A percentile compares a stretch with the other conserved stretches of the same genome.
These are phyloP conservation scores for Hemiprocne comata DNA, from an alignment of 2,113 vertebrate genomes.

Conservation along the genomic window DNA sequence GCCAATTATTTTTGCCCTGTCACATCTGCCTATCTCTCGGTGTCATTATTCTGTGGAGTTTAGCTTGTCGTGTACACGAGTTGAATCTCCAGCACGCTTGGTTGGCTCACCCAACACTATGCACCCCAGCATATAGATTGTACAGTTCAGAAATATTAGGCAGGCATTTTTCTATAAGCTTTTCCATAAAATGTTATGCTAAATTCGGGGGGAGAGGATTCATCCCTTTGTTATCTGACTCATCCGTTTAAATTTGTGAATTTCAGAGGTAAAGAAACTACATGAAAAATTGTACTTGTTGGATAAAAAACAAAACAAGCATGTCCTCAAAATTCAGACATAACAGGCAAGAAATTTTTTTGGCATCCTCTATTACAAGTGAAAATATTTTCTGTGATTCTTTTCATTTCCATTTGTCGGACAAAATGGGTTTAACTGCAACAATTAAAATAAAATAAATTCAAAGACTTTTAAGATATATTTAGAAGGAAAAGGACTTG, in stretches of 20 bases:
- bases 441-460: background rate
- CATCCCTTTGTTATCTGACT: background rate
- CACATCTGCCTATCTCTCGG: background rate
- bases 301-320: background rate
- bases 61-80: background rate
- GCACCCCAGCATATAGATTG: background rate
- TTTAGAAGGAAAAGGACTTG: background rate
- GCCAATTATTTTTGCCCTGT: constrained; percentile 5
- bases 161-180: background rate
- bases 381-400: background rate
- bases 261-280: background rate
- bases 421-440: background rate
- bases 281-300: background rate
- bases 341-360: background rate
- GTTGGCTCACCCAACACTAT: background rate
- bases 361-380: background rate
- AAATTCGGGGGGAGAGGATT: background rate
- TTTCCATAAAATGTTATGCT: background rate
- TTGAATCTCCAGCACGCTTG: background rate
- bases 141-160: background rate
- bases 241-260: background rate
- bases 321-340: background rate
- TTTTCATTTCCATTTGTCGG: background rate
- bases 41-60: background rate
- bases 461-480: background rate